These are phyloP conservation scores for Lampropteryx suffumata DNA, from an alignment of 2,888 invertebrate species.

Conservation along the genomic window DNA sequence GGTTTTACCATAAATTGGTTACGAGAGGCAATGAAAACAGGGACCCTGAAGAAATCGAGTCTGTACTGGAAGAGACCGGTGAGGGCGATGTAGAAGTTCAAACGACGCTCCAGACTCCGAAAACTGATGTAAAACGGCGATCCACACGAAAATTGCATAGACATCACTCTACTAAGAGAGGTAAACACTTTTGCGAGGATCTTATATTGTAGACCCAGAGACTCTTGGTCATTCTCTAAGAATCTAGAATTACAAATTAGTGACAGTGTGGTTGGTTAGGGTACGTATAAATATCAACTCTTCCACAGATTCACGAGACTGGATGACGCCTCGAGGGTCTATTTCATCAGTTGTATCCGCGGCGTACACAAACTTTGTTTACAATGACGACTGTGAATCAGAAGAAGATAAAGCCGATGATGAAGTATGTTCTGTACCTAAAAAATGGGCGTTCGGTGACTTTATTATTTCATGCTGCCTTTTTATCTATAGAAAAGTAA, in stretches of 20 bases:
- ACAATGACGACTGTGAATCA: slow-evolving; percentile 61
- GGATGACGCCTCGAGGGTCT: slow-evolving; percentile 75
- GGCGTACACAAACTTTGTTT: slow-evolving; percentile 65
- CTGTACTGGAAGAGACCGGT: slow-evolving; percentile 57
- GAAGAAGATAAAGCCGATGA: slow-evolving; percentile 61
- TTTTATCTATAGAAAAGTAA: no score
- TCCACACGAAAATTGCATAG: slow-evolving; percentile 62
- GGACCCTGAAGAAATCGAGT: slow-evolving; percentile 63
- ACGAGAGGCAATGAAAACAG: slow-evolving; percentile 82
- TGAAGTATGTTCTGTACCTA: slow-evolving; percentile 45
- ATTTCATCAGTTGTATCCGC: slow-evolving; percentile 70
- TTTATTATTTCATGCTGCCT: no score
- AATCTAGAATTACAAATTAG: no score
- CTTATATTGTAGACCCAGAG: no score
- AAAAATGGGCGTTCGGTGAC: no score
- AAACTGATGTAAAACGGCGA: slow-evolving; percentile 60
- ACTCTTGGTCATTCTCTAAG: no score
- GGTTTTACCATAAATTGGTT: slow-evolving; percentile 83
- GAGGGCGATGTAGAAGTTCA: slow-evolving; percentile 39
- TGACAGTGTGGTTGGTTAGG: no score
- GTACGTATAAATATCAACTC: no score
- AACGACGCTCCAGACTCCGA: slow-evolving; percentile 46
- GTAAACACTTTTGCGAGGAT: slow-evolving; percentile 34
- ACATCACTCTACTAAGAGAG: slow-evolving; percentile 65
- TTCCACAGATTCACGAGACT: slow-evolving; percentile 65